A percentile compares a stretch with the other conserved stretches of the same genome.
These are phyloP conservation scores for Montipora capitata DNA, from an alignment of 92 coral and sea anemone species.

Conservation along the genomic window DNA sequence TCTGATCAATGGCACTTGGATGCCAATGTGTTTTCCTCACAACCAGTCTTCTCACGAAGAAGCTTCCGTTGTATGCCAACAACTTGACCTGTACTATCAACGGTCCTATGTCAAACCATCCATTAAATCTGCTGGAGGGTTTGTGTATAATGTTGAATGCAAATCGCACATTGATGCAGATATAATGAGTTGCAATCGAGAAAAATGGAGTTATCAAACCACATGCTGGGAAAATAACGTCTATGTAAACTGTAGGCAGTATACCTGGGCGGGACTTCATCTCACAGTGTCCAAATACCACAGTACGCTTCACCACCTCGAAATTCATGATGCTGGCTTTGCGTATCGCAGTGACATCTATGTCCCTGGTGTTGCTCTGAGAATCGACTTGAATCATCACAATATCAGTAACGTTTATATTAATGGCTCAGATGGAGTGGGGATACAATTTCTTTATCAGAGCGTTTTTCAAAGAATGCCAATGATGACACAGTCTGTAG, in stretches of 20 bases:
- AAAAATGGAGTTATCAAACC: conserved; percentile 57
- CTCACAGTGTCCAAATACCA: conserved; percentile 59
- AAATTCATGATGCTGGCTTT: conserved; percentile 73
- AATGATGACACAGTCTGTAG: conserved; percentile 52
- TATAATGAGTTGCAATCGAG: conserved; percentile 60
- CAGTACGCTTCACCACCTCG: conserved; percentile 65
- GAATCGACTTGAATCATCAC: conserved; percentile 69
- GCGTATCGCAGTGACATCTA: conserved; percentile 68
- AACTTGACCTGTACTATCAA: conserved; percentile 45
- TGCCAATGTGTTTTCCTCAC: conserved; percentile 49
- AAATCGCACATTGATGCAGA: conserved; percentile 44
- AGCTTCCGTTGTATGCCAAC: conserved; percentile 66
- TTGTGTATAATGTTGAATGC: conserved; percentile 64
- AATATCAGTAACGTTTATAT: conserved; percentile 59
- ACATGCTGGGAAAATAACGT: conserved; percentile 44
- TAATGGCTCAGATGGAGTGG: conserved; percentile 56
- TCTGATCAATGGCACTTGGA: conserved; percentile 63
- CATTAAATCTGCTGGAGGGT: conserved; percentile 14
- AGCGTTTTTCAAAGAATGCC: conserved; percentile 37
- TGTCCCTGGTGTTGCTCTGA: conserved; percentile 66
- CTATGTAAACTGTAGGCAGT: conserved; percentile 42
- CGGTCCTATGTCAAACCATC: not conserved
- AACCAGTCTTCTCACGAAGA: conserved; percentile 17
- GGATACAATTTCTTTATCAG: conserved; percentile 56
- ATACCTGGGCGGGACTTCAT: conserved; percentile 80